phyloP scores from a whole-genome alignment of 2,113 vertebrate genomes.

The Mastomys coucha region DNA sequence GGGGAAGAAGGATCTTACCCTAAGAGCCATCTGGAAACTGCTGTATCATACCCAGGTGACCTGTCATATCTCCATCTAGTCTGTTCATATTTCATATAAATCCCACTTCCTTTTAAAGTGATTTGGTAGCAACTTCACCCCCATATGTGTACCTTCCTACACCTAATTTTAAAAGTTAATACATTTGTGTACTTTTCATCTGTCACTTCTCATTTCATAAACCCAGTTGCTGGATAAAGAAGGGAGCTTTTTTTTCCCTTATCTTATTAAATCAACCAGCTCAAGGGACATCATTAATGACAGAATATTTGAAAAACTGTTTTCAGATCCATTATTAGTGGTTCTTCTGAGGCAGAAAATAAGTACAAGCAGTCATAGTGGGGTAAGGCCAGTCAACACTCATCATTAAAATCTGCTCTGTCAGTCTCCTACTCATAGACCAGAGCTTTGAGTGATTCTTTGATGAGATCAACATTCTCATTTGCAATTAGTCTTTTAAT shows the following conservation, averaged over 20 bases:
- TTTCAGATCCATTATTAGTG: neutral
- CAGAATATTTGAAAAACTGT: neutral
- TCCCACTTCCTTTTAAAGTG: neutral
- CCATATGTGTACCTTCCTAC: neutral
- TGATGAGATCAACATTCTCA: neutral
- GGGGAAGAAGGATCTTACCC: neutral
- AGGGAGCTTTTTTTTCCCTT: neutral
- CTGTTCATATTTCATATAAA: neutral
- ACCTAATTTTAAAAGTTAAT: neutral
- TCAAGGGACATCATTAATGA: neutral
- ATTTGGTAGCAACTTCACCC: neutral
- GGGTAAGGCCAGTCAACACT: neutral
- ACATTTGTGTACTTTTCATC: neutral
- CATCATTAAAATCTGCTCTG: neutral
- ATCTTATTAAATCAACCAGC: neutral
- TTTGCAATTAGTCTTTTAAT: constrained; percentile 19
- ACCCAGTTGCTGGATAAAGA: neutral
- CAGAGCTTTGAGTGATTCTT: neutral
- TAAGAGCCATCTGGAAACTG: neutral
- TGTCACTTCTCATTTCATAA: neutral
- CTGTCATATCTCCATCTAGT: neutral
- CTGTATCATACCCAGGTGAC: neutral
- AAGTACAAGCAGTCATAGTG: neutral
- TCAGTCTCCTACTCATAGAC: neutral
- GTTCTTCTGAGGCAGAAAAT: neutral